Evolutionary conservation across 1,140 invertebrate species (phyloP), one percentile per base, ranked within the genome.

Genomic region (Matsumurasca onukii): DNA sequence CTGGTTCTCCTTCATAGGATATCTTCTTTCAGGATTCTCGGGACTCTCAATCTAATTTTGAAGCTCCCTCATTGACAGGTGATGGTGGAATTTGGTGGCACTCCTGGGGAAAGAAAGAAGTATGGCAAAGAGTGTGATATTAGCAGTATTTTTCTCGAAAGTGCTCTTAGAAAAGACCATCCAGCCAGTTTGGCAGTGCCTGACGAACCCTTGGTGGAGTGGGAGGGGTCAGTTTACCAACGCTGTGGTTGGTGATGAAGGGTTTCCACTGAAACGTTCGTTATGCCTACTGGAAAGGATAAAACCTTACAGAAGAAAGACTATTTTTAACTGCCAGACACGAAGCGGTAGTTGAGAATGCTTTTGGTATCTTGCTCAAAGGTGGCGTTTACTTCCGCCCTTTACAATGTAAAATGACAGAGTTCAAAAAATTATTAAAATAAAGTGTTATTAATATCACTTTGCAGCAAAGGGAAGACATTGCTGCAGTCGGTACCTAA

Each of bases 171-270:
- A 75, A 70, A 70, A 71, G 67, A 66, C 73, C 75, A 67, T 65
- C 66, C 57, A 51, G 25, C 64, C 57, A 30, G 30, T 66, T 65
- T 76, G 51, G 74, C 75, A 73, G 61, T 74, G 30, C 74, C 73
- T 30, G 31, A 45, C 34, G 66, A 70, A 73, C 52, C 51, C n/a
- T 63, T 76, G n/a, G 68, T 73, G 20, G 71, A 68, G n/a, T n/a
- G 45, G 61, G 68, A 68, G 51, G 76, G 73, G 27, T 70, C 59
- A 61, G 73, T 65, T 51, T 74, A 70, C 74, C 74, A 66, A 71
- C 67, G 73, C 67, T n/a, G 27, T 66, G n/a, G 61, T 63, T 29
- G 79, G 75, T 24, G 81, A 82, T 75, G 80, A 81, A 64, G 78
- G 77, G 5, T 82, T 82, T 71, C 74, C 75, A 12, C 63, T 82